Evolutionary conservation across 2,888 invertebrate species (phyloP).

Genomic region (Lasioglossum calceatum): DNA sequence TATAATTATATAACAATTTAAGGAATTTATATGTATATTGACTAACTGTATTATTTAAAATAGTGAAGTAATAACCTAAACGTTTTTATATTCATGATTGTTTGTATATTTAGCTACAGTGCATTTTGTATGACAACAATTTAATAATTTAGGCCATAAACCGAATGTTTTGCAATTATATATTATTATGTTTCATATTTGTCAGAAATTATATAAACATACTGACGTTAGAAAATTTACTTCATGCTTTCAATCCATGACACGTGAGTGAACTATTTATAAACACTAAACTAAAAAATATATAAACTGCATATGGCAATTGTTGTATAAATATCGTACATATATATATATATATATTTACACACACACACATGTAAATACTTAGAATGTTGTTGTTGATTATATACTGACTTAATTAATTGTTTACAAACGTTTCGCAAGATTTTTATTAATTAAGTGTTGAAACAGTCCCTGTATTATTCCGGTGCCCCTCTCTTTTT

Average conservation of each 20-base stretch:
- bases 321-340: too few species aligned
- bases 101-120: neutral
- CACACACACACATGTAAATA: too few species aligned
- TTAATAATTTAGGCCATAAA: neutral
- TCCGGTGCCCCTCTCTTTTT: too few species aligned
- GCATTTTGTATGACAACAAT: neutral
- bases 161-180: neutral
- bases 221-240: slow-evolving; percentile 18
- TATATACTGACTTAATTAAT: neutral
- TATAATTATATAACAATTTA: slow-evolving; percentile 32
- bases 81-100: neutral
- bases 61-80: slow-evolving; percentile 36
- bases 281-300: neutral
- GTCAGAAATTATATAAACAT: neutral
- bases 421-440: neutral
- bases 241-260: neutral
- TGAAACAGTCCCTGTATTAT: too few species aligned
- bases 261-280: slow-evolving; percentile 4
- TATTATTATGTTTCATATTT: neutral
- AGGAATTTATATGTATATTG: slow-evolving; percentile 19
- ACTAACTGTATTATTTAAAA: slow-evolving; percentile 21
- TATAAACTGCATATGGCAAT: neutral
- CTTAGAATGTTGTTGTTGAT: too few species aligned
- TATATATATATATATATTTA: too few species aligned
- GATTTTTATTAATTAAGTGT: too few species aligned